Base-by-base conservation (phyloP, 2,797 vertebrate genomes). In the Ptychobarbus kaznakovi region DNA sequence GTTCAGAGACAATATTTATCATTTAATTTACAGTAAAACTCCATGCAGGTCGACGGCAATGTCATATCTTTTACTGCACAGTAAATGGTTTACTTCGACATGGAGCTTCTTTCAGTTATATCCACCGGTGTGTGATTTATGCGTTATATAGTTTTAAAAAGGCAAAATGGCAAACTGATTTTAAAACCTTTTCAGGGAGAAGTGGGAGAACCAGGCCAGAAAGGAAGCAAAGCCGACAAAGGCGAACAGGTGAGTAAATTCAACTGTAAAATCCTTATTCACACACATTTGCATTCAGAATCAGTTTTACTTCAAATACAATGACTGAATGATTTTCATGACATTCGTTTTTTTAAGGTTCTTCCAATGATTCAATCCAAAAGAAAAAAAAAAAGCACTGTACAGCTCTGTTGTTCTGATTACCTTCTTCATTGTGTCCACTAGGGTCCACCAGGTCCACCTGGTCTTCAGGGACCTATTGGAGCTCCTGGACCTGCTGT, bases 401-500 rank as follows among this genome's bases (percentile, higher is more conserved):
- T 56, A 38, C 12, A 16, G 20, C 22, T 58, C 11, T 80, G 40
- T 66, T 49, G 20, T 51, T 51, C 35, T 78, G 18, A 74, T 74
- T 22, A 66, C 7, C 13, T 63, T 28, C 4, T 80, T 65, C 3
- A 32, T 46, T 81, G 11, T 85, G 42, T 89, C 11, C 89, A 76
- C 16, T 87, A 99, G 98, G 98, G 98, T 94, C 98, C 98, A 88
- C 96, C 98, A 0, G 98, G 98, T 79, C 97, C 98, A 7, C 95
- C 96, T 63, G 98, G 98, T 92, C 96, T 99, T 88, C 98, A 99
- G 93, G 98, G 98, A 90, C 97, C 97, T 10, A 94, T 97, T 4
- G 98, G 98, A 79, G 97, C 97, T 53, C 98, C 98, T n/a, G 98
- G 98, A 88, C 97, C 98, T 86, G 97, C 98, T 91, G 98, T 99